Base-by-base conservation (phyloP, 1,140 invertebrate genomes). In the Lineus longissimus region DNA sequence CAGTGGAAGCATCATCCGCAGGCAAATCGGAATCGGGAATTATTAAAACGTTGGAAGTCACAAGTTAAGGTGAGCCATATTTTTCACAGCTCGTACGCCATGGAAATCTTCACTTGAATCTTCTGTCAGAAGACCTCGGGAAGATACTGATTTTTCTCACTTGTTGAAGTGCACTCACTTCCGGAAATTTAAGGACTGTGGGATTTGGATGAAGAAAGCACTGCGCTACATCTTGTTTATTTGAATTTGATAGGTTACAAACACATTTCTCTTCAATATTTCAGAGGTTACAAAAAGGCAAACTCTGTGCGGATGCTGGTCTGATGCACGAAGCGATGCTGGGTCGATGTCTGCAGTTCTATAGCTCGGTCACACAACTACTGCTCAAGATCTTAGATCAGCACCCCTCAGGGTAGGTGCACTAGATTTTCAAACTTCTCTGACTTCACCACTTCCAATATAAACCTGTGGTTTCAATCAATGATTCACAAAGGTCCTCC, bases 231-330 rank as follows among this genome's bases (percentile, higher is more conserved):
- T n/a, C n/a, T n/a, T n/a, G n/a, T n/a, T n/a, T n/a, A n/a, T 43
- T 43, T 13, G 11, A 43, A 43, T 43, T 15, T 25, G n/a, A 15
- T 30, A 2, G 31, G 19, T 17, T 33, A 22, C 17, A 33, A 7
- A 59, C 11, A 17, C 36, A 40, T 27, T 23, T 43, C 11, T 17
- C 27, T 31, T 43, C 66, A 2, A 61, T 65, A 65, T 68, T 62
- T 72, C 71, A 62, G 73, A 86, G 84, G 72, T 72, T 86, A 56
- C 78, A 80, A 47, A 81, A 84, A 66, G 83, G 80, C 1, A 95
- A 94, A 82, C 87, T 89, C 22, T 95, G 93, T 82, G 89, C 92
- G 15, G 94, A 95, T 76, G 90, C 91, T 29, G 92, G 88, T 0
- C 79, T 97, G 0, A 84, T 96, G 23, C 92, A 96, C 83, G 87